These are phyloP conservation scores for Apolygus lucorum DNA, from an alignment of 1,140 invertebrate genomes.

Conservation along the genomic window DNA sequence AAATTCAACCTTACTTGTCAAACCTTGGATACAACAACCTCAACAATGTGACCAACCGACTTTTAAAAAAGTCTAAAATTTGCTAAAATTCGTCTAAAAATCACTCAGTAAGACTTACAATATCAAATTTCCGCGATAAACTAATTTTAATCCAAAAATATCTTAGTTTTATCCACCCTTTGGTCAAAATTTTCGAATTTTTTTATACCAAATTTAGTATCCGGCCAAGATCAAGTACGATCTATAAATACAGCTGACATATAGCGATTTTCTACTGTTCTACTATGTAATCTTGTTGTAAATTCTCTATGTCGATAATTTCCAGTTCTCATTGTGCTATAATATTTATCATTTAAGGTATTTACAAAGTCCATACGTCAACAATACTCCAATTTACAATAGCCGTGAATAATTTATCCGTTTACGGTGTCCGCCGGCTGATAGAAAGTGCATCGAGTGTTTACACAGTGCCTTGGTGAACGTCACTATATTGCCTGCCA, in stretches of 20 bases:
- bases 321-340: not conserved
- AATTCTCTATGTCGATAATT: not conserved
- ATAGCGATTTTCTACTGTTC: not conserved
- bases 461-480: slow-evolving; percentile 26
- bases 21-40: no score
- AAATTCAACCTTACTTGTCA: no score
- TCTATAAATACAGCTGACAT: slow-evolving; percentile 15
- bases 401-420: not conserved
- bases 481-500: slow-evolving; percentile 8
- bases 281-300: not conserved
- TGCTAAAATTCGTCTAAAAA: no score
- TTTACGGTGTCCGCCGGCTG: slow-evolving; percentile 9
- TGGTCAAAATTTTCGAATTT: not conserved
- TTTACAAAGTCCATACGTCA: not conserved
- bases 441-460: slow-evolving; percentile 20
- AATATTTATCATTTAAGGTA: not conserved
- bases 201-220: no score
- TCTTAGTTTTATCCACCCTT: not conserved
- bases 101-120: no score
- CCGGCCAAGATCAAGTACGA: not conserved
- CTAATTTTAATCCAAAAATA: no score
- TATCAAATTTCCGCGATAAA: no score
- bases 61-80: no score
- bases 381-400: not conserved
- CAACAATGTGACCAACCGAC: no score